Percentiles rank a stretch among this genome's conserved stretches.
These are phyloP conservation scores for Tetrapedia diversipes DNA, from an alignment of 2,888 invertebrate species.

Conservation along the genomic window DNA sequence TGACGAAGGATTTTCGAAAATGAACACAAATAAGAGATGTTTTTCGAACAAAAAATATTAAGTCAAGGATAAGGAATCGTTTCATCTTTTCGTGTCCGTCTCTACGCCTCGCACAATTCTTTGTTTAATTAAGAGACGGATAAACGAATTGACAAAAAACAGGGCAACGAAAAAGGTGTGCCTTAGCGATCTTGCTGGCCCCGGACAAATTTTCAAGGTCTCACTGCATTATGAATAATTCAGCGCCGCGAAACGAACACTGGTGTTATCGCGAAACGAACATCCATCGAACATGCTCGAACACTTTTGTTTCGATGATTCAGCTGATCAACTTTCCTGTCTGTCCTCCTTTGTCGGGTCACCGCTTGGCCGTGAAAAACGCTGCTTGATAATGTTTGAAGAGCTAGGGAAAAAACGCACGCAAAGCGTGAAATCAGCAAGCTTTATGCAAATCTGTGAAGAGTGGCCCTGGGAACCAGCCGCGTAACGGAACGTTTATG, in stretches of 20 bases:
- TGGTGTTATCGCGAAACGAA: neutral
- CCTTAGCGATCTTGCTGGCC: neutral
- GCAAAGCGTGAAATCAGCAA: constrained; percentile 6
- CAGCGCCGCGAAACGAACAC: neutral
- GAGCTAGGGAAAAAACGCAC: neutral
- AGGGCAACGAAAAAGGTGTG: neutral
- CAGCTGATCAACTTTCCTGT: neutral
- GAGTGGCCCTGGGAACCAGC: no score
- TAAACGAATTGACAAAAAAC: no score
- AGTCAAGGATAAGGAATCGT: no score
- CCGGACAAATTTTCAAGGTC: neutral
- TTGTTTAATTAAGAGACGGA: no score
- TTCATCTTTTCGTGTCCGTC: no score
- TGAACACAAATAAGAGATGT: no score
- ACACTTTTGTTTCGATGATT: constrained; percentile 21
- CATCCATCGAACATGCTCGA: constrained; percentile 10
- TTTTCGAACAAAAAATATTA: no score
- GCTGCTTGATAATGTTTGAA: neutral
- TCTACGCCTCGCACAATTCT: no score
- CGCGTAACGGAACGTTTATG: no score
- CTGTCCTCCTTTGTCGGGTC: neutral
- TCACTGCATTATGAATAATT: constrained; percentile 18
- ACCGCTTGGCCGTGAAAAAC: constrained; percentile 6
- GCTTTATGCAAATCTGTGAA: constrained; percentile 1
- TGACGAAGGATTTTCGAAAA: no score